Evolutionary conservation across 2,888 invertebrate genomes (phyloP).

Genomic region (Drosophila acutilabella): DNA sequence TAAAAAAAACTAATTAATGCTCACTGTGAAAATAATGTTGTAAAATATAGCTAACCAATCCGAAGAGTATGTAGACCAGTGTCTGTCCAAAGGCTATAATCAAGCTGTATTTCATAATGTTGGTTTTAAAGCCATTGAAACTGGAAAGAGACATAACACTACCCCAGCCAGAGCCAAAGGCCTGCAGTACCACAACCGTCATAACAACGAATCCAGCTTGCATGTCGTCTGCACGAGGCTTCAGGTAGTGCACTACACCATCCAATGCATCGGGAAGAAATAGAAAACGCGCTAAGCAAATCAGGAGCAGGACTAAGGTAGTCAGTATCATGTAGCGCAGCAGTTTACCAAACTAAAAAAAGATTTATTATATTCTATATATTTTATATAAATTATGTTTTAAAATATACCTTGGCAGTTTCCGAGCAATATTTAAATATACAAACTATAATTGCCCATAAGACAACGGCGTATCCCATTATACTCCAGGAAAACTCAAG

Average conservation of each 20-base stretch:
- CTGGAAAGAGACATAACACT: constrained; percentile 93
- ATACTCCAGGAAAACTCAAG: background rate
- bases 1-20: background rate
- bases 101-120: constrained; percentile 86
- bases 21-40: constrained; percentile 86
- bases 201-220: constrained; percentile 22
- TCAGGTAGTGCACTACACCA: constrained; percentile 48
- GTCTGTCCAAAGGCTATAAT: constrained; percentile 73
- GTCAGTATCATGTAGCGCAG: constrained; percentile 65
- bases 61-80: constrained; percentile 85
- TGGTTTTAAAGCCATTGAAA: constrained; percentile 91
- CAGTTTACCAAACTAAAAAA: constrained; percentile 73
- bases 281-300: constrained; percentile 71
- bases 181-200: constrained; percentile 87
- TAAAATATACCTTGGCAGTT: constrained; percentile 69
- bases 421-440: constrained; percentile 71
- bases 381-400: background rate
- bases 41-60: constrained; percentile 88
- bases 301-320: constrained; percentile 54
- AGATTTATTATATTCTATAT: background rate
- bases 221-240: constrained; percentile 21
- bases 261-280: constrained; percentile 69
- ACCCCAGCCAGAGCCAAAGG: constrained; percentile 94
- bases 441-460: constrained; percentile 67
- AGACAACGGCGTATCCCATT: constrained; percentile 39